A percentile compares a stretch with the other conserved stretches of the same genome.
phyloP scores from a whole-genome alignment of 2,888 invertebrate genomes.

The Seira musarum region DNA sequence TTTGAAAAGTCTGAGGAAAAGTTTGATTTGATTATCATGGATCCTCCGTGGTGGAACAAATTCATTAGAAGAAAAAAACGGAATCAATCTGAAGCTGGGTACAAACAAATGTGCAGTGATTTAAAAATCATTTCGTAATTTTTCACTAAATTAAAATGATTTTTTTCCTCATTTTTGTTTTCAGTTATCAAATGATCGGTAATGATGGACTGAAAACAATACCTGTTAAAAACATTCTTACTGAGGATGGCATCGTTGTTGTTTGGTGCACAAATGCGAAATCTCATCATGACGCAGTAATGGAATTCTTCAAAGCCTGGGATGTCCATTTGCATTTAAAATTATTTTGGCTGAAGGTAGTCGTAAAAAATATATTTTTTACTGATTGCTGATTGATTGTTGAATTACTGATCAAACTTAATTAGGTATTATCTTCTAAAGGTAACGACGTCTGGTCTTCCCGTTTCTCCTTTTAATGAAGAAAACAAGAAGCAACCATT shows the following conservation, averaged over 20 bases:
- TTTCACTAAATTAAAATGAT: no score
- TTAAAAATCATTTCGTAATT: no score
- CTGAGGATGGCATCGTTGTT: constrained; percentile 79
- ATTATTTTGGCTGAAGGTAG: constrained; percentile 92
- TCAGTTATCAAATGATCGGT: constrained; percentile 85
- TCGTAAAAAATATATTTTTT: constrained; percentile 47
- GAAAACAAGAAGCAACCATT: constrained; percentile 88
- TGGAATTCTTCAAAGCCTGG: constrained; percentile 87
- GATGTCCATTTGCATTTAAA: constrained; percentile 80
- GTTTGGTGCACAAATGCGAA: constrained; percentile 95
- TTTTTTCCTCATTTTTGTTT: no score
- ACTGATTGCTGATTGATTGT: constrained; percentile 5
- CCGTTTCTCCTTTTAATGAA: constrained; percentile 80
- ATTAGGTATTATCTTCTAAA: constrained; percentile 69
- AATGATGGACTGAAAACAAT: constrained; percentile 82
- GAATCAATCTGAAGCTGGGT: constrained; percentile 78
- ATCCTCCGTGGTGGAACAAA: constrained; percentile 98
- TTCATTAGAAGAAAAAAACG: constrained; percentile 87
- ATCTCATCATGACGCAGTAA: constrained; percentile 79
- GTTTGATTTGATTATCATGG: constrained; percentile 89
- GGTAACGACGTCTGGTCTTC: constrained; percentile 80
- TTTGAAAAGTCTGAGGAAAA: constrained; percentile 72
- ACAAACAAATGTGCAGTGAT: no score
- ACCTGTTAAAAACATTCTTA: constrained; percentile 79
- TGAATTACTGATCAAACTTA: not conserved